These are phyloP conservation scores for Dolomedes plantarius DNA, from an alignment of 2,888 invertebrate species.

Conservation along the genomic window DNA sequence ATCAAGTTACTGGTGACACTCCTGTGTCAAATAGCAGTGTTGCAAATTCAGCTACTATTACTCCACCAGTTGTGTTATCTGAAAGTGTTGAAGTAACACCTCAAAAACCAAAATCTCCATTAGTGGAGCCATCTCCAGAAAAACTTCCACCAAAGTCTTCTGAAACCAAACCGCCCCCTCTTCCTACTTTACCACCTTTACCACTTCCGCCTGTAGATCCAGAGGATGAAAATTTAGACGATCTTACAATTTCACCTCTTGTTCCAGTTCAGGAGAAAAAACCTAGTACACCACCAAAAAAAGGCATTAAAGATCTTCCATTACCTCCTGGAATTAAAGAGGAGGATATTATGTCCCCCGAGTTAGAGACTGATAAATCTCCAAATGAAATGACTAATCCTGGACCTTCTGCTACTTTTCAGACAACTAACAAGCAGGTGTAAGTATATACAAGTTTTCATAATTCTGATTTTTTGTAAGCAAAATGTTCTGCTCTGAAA, in stretches of 20 bases:
- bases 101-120: slow-evolving; percentile 46
- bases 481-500: no score
- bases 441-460: no score
- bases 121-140: neutral
- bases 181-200: slow-evolving; percentile 63
- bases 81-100: slow-evolving; percentile 63
- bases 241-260: slow-evolving; percentile 18
- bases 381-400: slow-evolving; percentile 36
- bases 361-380: slow-evolving; percentile 55
- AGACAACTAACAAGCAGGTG: slow-evolving; percentile 41
- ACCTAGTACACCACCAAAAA: slow-evolving; percentile 78
- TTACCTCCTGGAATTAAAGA: slow-evolving; percentile 85
- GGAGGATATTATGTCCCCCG: slow-evolving; percentile 73
- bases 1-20: slow-evolving; percentile 35
- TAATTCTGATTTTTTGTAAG: no score
- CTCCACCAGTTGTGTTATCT: neutral
- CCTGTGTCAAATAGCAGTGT: slow-evolving; percentile 52
- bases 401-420: slow-evolving; percentile 44
- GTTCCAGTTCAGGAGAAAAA: slow-evolving; percentile 46
- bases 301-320: slow-evolving; percentile 91
- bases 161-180: slow-evolving; percentile 70
- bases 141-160: slow-evolving; percentile 71
- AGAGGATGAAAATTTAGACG: slow-evolving; percentile 41
- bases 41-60: slow-evolving; percentile 11
- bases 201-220: slow-evolving; percentile 58